Conservation (phyloP, 2,113 vertebrate species). For the Lagenorhynchus albirostris region DNA sequence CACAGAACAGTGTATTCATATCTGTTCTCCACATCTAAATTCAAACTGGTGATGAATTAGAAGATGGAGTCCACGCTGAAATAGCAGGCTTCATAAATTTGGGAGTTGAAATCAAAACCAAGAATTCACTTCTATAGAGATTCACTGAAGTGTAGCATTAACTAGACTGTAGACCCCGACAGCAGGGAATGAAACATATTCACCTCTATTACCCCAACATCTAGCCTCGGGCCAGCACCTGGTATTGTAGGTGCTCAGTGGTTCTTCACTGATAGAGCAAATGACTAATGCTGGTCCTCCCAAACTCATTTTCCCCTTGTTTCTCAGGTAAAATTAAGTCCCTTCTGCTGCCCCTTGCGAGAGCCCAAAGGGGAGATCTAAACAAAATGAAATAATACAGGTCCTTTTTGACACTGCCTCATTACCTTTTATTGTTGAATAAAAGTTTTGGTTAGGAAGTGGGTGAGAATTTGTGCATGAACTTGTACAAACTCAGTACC, state of each 20-base stretch:
- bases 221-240: neutral
- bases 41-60: neutral
- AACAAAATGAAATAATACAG: neutral
- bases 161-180: neutral
- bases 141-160: neutral
- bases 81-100: neutral
- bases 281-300: neutral
- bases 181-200: neutral
- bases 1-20: neutral
- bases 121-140: neutral
- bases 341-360: neutral
- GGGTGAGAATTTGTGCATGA: neutral
- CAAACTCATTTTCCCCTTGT: neutral
- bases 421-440: neutral
- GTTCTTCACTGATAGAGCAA: neutral
- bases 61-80: neutral
- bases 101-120: neutral
- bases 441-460: neutral
- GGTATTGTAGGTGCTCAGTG: accelerated
- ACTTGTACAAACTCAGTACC: neutral
- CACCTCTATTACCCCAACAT: no score
- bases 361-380: neutral
- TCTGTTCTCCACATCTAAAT: neutral
- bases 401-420: neutral
- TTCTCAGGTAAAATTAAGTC: neutral